A percentile compares a stretch with the other conserved stretches of the same genome.
phyloP scores from a whole-genome alignment of 2,797 vertebrate genomes.

The Lophotriccus pileatus region DNA sequence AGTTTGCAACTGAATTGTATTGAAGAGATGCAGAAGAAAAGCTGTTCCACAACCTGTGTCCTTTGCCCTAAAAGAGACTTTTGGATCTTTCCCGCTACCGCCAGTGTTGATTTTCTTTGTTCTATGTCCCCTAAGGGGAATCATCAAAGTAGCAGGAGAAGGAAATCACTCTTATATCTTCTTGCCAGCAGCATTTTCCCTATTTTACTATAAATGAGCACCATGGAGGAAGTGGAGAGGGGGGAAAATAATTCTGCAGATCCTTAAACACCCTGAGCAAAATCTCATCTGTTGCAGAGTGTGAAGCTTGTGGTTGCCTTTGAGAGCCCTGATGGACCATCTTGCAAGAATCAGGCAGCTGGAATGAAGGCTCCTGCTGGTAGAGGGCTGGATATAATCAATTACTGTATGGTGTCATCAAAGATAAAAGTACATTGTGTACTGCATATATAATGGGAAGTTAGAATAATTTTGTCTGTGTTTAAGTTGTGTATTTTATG shows the following conservation, averaged over 20 bases:
- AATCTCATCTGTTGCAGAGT: neutral
- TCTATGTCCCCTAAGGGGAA: slow-evolving; percentile 48
- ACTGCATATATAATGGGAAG: neutral
- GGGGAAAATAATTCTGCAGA: neutral
- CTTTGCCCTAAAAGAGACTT: slow-evolving; percentile 59
- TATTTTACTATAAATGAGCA: slow-evolving; percentile 65
- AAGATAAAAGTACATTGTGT: neutral
- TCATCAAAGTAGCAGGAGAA: slow-evolving; percentile 57
- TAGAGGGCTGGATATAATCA: neutral
- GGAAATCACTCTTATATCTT: slow-evolving; percentile 56
- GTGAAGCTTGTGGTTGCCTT: neutral
- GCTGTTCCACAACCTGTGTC: slow-evolving; percentile 24
- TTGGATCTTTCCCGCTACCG: neutral
- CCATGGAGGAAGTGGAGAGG: slow-evolving; percentile 1
- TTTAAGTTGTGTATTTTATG: neutral
- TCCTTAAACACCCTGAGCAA: slow-evolving; percentile 26
- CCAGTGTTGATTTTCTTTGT: slow-evolving; percentile 44
- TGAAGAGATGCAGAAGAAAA: neutral
- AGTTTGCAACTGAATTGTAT: neutral
- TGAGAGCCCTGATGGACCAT: neutral
- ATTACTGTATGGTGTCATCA: neutral
- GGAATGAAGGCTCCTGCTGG: neutral
- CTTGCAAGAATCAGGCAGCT: neutral
- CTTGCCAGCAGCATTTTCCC: slow-evolving; percentile 56
- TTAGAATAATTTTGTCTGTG: neutral